A percentile compares a stretch with the other conserved stretches of the same genome.
These are phyloP conservation scores for Dipodomys ordii DNA, from an alignment of 2,113 vertebrate genomes.

Conservation along the genomic window DNA sequence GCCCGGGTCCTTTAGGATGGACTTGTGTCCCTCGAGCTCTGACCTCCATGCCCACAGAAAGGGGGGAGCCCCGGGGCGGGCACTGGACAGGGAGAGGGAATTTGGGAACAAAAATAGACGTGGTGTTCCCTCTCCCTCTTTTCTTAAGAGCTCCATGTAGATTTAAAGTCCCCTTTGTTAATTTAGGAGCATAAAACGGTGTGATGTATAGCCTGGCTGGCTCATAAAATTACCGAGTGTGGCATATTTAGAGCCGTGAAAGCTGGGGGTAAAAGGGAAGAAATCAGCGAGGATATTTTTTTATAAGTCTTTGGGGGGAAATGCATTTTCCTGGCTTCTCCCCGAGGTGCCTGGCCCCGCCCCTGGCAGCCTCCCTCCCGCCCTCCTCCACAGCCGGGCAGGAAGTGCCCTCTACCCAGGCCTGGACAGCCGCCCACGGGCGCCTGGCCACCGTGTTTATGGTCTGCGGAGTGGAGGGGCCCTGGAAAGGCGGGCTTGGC, in stretches of 20 bases:
- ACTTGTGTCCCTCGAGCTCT: neutral
- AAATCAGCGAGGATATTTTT: constrained; percentile 56
- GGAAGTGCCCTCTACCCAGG: constrained; percentile 66
- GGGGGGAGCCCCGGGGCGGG: accelerated
- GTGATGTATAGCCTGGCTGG: constrained; percentile 73
- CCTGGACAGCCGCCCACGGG: constrained; percentile 65
- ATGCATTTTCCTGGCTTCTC: constrained; percentile 38
- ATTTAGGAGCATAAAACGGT: constrained; percentile 80
- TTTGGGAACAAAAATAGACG: constrained; percentile 59
- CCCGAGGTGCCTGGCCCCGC: neutral
- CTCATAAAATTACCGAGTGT: constrained; percentile 81
- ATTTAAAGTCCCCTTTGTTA: constrained; percentile 81
- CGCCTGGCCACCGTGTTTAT: constrained; percentile 53
- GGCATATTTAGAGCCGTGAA: constrained; percentile 72
- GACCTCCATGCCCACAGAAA: neutral
- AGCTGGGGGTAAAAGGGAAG: constrained; percentile 66
- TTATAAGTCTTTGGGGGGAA: constrained; percentile 71
- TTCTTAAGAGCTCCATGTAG: constrained; percentile 70
- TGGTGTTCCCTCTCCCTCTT: neutral
- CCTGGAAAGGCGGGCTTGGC: constrained; percentile 29
- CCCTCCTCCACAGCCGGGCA: neutral
- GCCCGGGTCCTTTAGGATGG: neutral
- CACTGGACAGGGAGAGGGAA: neutral
- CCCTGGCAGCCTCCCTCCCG: neutral
- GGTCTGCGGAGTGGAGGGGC: constrained; percentile 19